A percentile compares a stretch with the other conserved stretches of the same genome.
Evolutionary conservation across 1,140 invertebrate species (phyloP).

Genomic region (Hylaeus volcanicus): DNA sequence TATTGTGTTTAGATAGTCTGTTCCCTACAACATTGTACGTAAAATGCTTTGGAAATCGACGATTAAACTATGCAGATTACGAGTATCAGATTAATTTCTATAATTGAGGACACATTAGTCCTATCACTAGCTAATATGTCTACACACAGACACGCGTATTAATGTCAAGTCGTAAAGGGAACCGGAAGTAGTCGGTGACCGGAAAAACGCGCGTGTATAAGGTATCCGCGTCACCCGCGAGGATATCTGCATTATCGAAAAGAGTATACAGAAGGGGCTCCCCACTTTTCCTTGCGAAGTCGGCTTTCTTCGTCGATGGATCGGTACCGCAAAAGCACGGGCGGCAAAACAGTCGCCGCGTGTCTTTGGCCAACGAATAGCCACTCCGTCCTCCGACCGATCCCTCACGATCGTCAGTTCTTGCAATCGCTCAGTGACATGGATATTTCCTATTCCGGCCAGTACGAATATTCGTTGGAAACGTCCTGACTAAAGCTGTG

Average conservation of each 20-base stretch:
- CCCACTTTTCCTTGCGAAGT: conserved; percentile 53
- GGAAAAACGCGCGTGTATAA: conserved; percentile 38
- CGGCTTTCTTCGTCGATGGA: conserved; percentile 60
- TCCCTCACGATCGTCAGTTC: conserved; percentile 3
- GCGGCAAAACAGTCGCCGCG: conserved; percentile 59
- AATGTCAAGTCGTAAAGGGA: not conserved
- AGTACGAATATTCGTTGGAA: not conserved
- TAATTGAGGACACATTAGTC: too few relatives aligned
- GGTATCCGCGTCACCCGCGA: conserved; percentile 21
- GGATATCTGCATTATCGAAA: conserved; percentile 59
- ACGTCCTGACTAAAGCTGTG: not conserved
- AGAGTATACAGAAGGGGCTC: conserved; percentile 44
- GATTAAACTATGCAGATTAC: too few relatives aligned
- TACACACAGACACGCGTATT: not conserved
- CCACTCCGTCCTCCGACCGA: conserved; percentile 27
- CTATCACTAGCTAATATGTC: not conserved
- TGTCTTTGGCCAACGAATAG: conserved; percentile 54
- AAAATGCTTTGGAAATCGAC: too few relatives aligned
- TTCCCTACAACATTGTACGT: too few relatives aligned
- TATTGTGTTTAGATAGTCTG: too few relatives aligned
- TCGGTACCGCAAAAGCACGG: conserved; percentile 50
- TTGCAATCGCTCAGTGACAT: conserved; percentile 16
- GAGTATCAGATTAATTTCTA: too few relatives aligned
- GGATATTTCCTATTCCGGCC: conserved; percentile 1
- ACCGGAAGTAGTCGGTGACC: conserved; percentile 37